These are phyloP conservation scores for Pammene fasciana DNA, from an alignment of 2,888 invertebrate species.

Conservation along the genomic window DNA sequence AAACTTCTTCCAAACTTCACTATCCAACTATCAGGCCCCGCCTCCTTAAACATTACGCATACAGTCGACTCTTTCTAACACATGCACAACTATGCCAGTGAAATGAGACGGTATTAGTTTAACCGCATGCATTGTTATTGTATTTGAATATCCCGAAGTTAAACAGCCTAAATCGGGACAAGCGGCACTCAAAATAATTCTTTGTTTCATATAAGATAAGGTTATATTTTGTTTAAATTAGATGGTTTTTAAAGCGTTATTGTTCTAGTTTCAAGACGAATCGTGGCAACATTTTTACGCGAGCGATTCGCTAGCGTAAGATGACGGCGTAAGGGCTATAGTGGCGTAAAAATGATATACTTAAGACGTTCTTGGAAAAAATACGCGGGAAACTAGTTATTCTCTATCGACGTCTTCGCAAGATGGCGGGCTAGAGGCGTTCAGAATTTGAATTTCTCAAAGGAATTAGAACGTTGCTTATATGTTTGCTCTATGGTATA, in stretches of 20 bases:
- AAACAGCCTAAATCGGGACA: slow-evolving; percentile 45
- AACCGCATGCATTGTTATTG: slow-evolving; percentile 74
- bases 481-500: slow-evolving; percentile 57
- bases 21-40: slow-evolving; percentile 76
- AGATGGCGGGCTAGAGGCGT: slow-evolving; percentile 80
- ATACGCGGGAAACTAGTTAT: slow-evolving; percentile 73
- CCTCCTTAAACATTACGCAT: slow-evolving; percentile 56
- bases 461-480: slow-evolving; percentile 74
- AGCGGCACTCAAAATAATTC: slow-evolving; percentile 37
- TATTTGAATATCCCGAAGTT: slow-evolving; percentile 61
- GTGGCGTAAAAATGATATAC: slow-evolving; percentile 79
- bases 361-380: slow-evolving; percentile 82
- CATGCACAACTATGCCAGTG: slow-evolving; percentile 47
- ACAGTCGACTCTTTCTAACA: slow-evolving; percentile 58
- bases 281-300: slow-evolving; percentile 77
- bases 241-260: slow-evolving; percentile 47
- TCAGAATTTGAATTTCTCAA: slow-evolving; percentile 80
- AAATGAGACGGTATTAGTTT: slow-evolving; percentile 65
- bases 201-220: rapidly evolving
- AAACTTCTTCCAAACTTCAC: slow-evolving; percentile 81
- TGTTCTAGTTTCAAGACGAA: slow-evolving; percentile 55
- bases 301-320: slow-evolving; percentile 80
- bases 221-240: slow-evolving; percentile 34
- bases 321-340: slow-evolving; percentile 78
- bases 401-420: slow-evolving; percentile 82